Conservation (phyloP, 2,797 vertebrate species). For the Sebastes steindachneri region DNA sequence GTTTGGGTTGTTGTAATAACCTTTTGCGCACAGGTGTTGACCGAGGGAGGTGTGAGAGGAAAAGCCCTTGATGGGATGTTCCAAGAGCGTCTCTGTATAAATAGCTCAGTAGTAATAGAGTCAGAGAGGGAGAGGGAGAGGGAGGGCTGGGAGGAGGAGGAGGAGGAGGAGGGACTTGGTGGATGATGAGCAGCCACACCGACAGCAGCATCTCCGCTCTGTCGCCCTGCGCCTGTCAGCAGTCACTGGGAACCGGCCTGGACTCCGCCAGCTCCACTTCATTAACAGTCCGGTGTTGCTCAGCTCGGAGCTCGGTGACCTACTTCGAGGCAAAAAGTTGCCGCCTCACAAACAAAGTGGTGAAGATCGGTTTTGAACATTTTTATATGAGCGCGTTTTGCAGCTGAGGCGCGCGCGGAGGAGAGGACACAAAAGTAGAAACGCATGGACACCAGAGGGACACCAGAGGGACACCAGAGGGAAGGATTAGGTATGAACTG, state of each 20-base stretch:
- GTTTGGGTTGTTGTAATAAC: background rate
- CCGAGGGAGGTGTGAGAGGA: background rate
- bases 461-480: background rate
- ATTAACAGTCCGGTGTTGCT: background rate
- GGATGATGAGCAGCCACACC: constrained; percentile 40
- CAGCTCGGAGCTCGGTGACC: constrained; percentile 7
- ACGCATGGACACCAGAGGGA: constrained; percentile 3
- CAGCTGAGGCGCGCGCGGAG: background rate
- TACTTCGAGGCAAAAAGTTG: constrained; percentile 39
- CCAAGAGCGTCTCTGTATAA: constrained; percentile 37
- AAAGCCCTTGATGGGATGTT: constrained; percentile 68
- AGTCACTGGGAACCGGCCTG: constrained; percentile 23
- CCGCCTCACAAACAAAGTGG: background rate
- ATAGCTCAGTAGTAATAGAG: constrained; percentile 38
- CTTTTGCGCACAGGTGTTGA: background rate
- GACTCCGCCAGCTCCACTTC: constrained; percentile 25
- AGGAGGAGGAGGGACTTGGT: background rate
- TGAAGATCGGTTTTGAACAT: background rate
- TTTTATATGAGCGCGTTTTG: background rate
- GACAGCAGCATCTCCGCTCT: constrained; percentile 59
- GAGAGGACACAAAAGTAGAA: background rate
- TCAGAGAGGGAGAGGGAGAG: background rate
- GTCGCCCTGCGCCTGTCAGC: constrained; percentile 53
- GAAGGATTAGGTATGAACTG: constrained; percentile 15
- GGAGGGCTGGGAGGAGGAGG: background rate